These are phyloP conservation scores for Xestia c-nigrum DNA, from an alignment of 2,888 invertebrate species.

Conservation along the genomic window DNA sequence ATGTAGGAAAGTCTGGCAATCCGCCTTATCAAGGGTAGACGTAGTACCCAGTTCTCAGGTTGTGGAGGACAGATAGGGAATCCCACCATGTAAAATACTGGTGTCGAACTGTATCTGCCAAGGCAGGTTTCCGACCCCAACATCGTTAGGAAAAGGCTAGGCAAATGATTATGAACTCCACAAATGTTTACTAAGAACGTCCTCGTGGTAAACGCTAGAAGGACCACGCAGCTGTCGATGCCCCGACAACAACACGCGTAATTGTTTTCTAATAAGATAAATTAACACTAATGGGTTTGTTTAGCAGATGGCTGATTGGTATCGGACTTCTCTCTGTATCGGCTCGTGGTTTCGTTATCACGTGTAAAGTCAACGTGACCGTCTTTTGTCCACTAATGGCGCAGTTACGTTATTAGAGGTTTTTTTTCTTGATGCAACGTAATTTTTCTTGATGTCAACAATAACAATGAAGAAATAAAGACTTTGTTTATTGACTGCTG, in stretches of 20 bases:
- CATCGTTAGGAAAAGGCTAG: not conserved
- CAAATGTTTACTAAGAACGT: not conserved
- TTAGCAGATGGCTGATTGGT: constrained; percentile 12
- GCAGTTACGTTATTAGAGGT: constrained; percentile 32
- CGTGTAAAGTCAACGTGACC: constrained; percentile 70
- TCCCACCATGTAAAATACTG: not conserved
- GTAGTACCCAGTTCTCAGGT: not conserved
- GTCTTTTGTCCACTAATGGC: constrained; percentile 32
- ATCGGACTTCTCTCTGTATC: constrained; percentile 27
- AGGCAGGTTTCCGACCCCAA: not conserved
- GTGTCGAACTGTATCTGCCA: not conserved
- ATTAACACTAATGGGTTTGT: constrained; percentile 43
- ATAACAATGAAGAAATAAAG: constrained; percentile 9
- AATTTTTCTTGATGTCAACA: not conserved
- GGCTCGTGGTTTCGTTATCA: constrained; percentile 58
- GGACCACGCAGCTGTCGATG: constrained; percentile 15
- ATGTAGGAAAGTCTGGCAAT: not conserved
- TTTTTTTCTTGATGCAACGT: constrained; percentile 21
- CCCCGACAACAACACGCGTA: constrained; percentile 14
- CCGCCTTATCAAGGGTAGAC: not conserved
- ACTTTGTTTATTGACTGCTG: constrained; percentile 6
- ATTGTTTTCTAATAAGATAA: constrained; percentile 52
- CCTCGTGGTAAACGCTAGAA: not conserved
- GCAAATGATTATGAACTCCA: not conserved
- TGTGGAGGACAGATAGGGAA: not conserved